phyloP scores from a whole-genome alignment of 2,888 invertebrate species.

The Aspidiotus destructor region DNA sequence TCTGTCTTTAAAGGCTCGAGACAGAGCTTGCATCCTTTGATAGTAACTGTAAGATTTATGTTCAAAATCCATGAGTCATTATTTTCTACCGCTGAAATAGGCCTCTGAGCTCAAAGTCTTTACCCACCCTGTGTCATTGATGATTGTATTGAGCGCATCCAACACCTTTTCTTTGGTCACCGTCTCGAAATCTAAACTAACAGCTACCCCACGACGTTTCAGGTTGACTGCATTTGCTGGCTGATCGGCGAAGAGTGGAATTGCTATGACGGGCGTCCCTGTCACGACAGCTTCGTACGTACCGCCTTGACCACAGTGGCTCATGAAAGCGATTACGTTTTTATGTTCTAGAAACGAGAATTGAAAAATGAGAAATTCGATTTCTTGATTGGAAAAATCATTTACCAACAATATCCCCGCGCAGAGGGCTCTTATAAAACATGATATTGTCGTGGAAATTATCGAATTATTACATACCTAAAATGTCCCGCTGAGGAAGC shows the following conservation, averaged over 20 bases:
- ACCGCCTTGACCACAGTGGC: constrained; percentile 16
- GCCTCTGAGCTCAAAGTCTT: background rate
- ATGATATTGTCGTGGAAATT: background rate
- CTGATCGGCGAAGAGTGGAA: constrained; percentile 10
- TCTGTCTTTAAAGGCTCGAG: constrained; percentile 10
- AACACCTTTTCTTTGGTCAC: background rate
- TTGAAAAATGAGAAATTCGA: background rate
- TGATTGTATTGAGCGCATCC: background rate
- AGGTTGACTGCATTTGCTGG: background rate
- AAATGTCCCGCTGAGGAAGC: constrained; percentile 5
- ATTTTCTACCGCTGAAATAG: background rate
- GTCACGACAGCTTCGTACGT: constrained; percentile 11
- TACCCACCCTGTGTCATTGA: constrained; percentile 6
- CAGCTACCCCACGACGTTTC: background rate
- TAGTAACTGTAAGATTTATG: background rate
- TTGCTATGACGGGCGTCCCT: constrained; percentile 1
- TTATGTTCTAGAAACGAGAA: constrained; percentile 6
- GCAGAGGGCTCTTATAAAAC: no score
- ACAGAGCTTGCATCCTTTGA: constrained; percentile 15
- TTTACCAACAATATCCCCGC: no score
- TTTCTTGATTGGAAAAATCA: no score
- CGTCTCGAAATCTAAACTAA: constrained; percentile 8
- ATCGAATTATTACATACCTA: background rate
- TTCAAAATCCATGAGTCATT: background rate
- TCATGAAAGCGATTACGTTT: constrained; percentile 17